Base-by-base conservation (phyloP, 2,797 vertebrate genomes). In the Micrastur ruficollis region DNA sequence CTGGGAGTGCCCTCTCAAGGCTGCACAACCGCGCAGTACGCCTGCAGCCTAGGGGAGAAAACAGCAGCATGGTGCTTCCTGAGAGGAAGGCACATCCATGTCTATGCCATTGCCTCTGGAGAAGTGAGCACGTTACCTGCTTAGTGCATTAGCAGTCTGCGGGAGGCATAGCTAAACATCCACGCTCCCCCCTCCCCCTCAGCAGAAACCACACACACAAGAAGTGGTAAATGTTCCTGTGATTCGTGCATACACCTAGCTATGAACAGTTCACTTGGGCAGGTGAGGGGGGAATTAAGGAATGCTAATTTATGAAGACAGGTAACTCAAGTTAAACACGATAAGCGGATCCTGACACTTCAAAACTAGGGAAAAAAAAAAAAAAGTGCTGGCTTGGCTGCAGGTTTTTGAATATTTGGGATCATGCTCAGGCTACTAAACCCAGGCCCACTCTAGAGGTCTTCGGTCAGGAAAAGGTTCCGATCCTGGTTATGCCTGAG, bases 1-100 rank as follows among this genome's bases (percentile, higher is more conserved):
- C 79, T 78, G 38, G 23, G 67, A 81, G 66, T 90, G 87, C 81
- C 78, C 90, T 80, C 96, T 93, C 93, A 84, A 71, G 94, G 94
- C 82, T n/a, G 23, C 63, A 12, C 15, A 8, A 29, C 53, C 50
- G 59, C 1, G 8, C 16, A 17, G 4, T 15, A 65, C 1, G 7
- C 6, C 3, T 52, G 29, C 31, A 16, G 21, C 21, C 3, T 38
- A 6, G 2, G 10, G 21, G 40, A 23, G 21, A 34, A 49, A 75
- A 67, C 4, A 20, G 20, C 32, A 22, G 29, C 29, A 52, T 0
- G 4, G 23, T 68, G 42, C 42, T 86, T 83, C 80, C 74, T 3
- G 5, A 62, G 22, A 38, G 29, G 42, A 81, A 67, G 50, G 44
- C 29, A 81, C 62, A 70, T 25, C 55, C 9, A 15, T 11, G 13